phyloP scores from a whole-genome alignment of 1,140 invertebrate species.

The Pollicipes pollicipes region DNA sequence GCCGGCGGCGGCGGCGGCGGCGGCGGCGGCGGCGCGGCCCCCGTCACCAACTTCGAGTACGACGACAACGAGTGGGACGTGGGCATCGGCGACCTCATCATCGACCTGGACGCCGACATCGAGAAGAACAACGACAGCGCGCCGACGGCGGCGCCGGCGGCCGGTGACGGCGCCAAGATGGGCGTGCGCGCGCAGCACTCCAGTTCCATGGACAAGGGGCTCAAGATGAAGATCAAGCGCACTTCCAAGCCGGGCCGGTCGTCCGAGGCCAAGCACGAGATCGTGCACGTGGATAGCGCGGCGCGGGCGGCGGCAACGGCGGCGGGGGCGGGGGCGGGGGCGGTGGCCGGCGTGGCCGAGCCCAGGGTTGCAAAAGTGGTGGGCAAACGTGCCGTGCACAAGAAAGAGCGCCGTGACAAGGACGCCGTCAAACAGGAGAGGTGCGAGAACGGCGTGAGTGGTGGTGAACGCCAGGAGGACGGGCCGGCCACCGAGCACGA shows the following conservation, averaged over 20 bases:
- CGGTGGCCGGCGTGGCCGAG: too few species aligned
- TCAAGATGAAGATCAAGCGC: slow-evolving; percentile 97
- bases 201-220: slow-evolving; percentile 47
- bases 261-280: slow-evolving; percentile 75
- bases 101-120: slow-evolving; percentile 77
- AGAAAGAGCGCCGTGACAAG: background rate
- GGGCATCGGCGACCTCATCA: slow-evolving; percentile 81
- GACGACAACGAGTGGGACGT: slow-evolving; percentile 89
- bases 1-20: too few species aligned
- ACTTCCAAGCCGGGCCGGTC: slow-evolving; percentile 34
- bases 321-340: too few species aligned
- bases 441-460: background rate
- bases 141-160: too few species aligned
- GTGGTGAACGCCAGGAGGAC: background rate
- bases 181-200: background rate
- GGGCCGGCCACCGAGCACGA: background rate
- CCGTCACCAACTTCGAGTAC: slow-evolving; percentile 62
- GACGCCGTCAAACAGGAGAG: background rate
- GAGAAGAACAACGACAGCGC: background rate
- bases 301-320: too few species aligned
- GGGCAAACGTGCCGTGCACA: background rate
- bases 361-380: background rate
- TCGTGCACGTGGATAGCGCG: slow-evolving; percentile 34
- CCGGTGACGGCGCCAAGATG: background rate
- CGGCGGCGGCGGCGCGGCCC: too few species aligned